Base-by-base conservation (phyloP, 2,888 invertebrate species). In the Lochmaea crataegi region DNA sequence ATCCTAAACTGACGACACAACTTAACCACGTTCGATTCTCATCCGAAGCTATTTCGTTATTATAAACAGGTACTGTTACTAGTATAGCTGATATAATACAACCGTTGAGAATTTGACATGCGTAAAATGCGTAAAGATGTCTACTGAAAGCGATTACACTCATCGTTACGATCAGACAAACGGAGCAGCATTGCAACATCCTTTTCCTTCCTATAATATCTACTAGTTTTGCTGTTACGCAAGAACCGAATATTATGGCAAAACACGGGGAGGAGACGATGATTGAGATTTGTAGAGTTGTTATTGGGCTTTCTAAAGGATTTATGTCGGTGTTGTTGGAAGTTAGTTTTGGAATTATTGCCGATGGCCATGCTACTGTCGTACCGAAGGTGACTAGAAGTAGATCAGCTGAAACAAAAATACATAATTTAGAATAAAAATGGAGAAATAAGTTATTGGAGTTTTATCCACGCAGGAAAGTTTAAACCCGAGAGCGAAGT, bases 11-110 rank as follows among this genome's bases (percentile, higher is more conserved):
- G 58, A 80, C 60, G 3, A 74, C 91, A 0, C 95, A 73, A 6
- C 74, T 75, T 1, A 96, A 87, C 0, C 93, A 26, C 7, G 45
- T 10, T 48, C 64, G 16, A 48, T 65, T 32, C 12, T 22, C 11
- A 22, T 65, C 64, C 0, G 22, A 7, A 7, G 61, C 41, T 32
- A 68, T 68, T 61, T 68, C 68, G 12, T 32, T 45, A 10, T 48
- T 61, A 16, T 68, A 68, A 12, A 61, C 51, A 14, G 60, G 16
- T 2, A 68, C 60, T 16, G 45, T 68, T 11, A 32, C 7, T 16
- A 60, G 16, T 38, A 60, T 5, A 38, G 32, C 60, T n/a, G 60
- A 32, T 60, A n/a, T 6, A n/a, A 60, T 14, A 51, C 45, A 51
- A 12, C 68, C 68, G 16, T 32, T 68, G 2, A 68, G 1, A 5